Evolutionary conservation across 64 coral and sea anemone species (phyloP), one percentile per base, ranked within the genome.

Genomic region (Montipora cactus): DNA sequence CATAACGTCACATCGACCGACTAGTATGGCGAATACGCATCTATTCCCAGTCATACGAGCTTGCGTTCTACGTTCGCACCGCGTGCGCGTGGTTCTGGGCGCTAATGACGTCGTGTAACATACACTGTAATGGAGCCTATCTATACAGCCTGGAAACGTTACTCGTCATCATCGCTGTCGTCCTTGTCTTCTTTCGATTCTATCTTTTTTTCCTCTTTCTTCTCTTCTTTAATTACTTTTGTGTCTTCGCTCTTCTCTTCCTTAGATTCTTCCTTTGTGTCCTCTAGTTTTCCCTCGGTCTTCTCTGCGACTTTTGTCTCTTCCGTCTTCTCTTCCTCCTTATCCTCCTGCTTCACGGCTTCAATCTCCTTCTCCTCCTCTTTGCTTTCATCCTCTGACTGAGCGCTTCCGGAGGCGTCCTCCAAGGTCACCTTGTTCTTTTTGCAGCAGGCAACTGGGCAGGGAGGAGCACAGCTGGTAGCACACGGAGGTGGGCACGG

Each of bases 361-460:
- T 92, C 81, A 25, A 92, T 59, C 12, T 80, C 94, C 88, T 81
- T 61, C 53, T 81, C 10, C 14, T 93, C 88, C 16, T 50, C 84
- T 53, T 88, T 67, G 59, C 21, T 67, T 2, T 87, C 89, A 25
- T 74, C 79, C 13, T 91, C 64, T 67, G 79, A 52, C 50, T 84
- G 55, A 55, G 25, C 89, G 18, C 20, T 71, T 8, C 77, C 45
- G 59, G 90, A 81, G 59, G 46, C 92, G 4, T 92, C 90, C 45
- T 92, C 80, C 10, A 13, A 10, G 45, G 48, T 97, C 8, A 97
- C 95, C 82, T 97, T 97, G 89, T 97, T 97, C 95, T 97, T 97
- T 81, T 97, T 97, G 77, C 95, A 97, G 70, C 95, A 97, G 22
- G 74, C 67, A 37, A 80, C 78, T 22, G 95, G 95, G 77, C 94